These are phyloP conservation scores for Epirrita christyi DNA, from an alignment of 2,888 invertebrate genomes.

Conservation along the genomic window DNA sequence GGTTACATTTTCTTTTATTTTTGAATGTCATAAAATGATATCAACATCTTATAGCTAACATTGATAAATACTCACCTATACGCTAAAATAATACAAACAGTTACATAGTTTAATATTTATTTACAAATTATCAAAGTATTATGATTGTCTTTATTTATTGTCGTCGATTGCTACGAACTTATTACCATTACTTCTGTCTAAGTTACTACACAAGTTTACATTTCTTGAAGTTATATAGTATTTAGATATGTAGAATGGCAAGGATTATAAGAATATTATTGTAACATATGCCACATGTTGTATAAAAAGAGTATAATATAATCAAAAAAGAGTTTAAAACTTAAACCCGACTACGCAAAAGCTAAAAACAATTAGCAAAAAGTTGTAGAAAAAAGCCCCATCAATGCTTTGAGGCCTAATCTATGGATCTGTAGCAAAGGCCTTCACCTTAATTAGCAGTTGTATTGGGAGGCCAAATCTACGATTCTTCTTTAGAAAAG, in stretches of 20 bases:
- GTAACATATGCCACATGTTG: not conserved
- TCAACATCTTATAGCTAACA: conserved; percentile 82
- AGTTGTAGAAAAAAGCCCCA: too few species aligned
- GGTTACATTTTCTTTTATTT: conserved; percentile 77
- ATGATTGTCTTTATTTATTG: conserved; percentile 72
- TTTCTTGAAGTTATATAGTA: conserved; percentile 18
- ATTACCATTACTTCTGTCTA: not conserved
- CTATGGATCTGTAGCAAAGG: too few species aligned
- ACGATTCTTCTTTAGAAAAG: too few species aligned
- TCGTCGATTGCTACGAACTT: conserved; percentile 45
- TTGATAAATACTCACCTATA: conserved; percentile 75
- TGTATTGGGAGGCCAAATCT: too few species aligned
- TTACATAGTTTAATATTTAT: conserved; percentile 30
- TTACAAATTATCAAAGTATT: conserved; percentile 31
- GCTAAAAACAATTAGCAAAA: too few species aligned
- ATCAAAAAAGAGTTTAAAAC: too few species aligned
- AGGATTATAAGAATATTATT: not conserved
- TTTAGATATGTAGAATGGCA: not conserved
- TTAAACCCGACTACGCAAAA: too few species aligned
- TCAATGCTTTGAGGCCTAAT: too few species aligned
- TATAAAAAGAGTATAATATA: not conserved
- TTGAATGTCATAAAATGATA: conserved; percentile 84
- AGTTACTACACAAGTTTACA: not conserved
- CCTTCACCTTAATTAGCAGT: too few species aligned
- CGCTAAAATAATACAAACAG: conserved; percentile 31